These are phyloP conservation scores for Lycocorax pyrrhopterus DNA, from an alignment of 2,113 vertebrate genomes.

Conservation along the genomic window DNA sequence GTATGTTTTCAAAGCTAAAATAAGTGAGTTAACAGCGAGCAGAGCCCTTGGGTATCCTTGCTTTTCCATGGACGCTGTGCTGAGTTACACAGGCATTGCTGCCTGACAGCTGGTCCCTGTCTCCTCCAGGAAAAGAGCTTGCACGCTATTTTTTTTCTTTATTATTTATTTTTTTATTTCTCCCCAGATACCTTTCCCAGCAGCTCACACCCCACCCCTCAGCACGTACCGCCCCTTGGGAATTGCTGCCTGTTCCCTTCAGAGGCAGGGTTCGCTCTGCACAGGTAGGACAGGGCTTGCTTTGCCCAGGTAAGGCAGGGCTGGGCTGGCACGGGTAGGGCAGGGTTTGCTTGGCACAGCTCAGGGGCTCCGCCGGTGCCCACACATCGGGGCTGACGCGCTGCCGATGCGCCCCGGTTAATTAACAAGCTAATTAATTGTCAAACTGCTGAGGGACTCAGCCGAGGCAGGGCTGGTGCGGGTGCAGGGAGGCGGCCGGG, in stretches of 20 bases:
- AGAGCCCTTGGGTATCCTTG: fast-evolving
- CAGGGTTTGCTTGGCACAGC: fast-evolving
- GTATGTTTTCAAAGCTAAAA: background rate
- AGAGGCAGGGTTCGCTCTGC: background rate
- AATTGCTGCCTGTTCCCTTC: background rate
- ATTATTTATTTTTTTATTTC: background rate
- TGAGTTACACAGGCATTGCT: fast-evolving
- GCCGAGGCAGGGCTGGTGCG: background rate
- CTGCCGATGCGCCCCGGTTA: background rate
- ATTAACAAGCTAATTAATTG: background rate
- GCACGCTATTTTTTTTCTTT: background rate
- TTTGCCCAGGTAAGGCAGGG: background rate
- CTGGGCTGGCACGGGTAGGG: background rate
- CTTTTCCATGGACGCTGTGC: background rate
- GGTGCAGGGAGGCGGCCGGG: background rate
- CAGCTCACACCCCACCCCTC: background rate
- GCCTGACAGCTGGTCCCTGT: background rate
- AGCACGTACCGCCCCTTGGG: background rate
- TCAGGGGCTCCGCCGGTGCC: fast-evolving
- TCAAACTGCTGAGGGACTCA: fast-evolving
- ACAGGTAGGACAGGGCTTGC: background rate
- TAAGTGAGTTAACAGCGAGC: fast-evolving
- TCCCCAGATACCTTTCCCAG: background rate
- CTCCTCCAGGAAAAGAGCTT: background rate
- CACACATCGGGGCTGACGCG: background rate